phyloP scores from a whole-genome alignment of 2,888 invertebrate species.

The Antheraea yamamai region DNA sequence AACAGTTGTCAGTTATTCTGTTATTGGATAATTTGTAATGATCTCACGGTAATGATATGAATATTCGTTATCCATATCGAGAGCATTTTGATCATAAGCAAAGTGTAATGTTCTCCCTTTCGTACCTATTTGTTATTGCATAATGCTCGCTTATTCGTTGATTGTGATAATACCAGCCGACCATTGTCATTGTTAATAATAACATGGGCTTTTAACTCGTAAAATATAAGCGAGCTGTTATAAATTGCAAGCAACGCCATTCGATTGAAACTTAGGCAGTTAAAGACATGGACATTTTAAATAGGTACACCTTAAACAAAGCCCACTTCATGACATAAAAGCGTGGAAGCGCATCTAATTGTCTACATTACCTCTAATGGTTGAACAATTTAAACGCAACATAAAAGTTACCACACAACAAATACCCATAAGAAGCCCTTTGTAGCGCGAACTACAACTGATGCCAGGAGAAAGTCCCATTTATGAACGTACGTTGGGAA shows the following conservation, averaged over 20 bases:
- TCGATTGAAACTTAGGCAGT: neutral
- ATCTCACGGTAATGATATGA: too few species aligned
- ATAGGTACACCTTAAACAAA: neutral
- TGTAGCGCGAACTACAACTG: neutral
- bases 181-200: too few species aligned
- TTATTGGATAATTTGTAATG: too few species aligned
- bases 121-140: too few species aligned
- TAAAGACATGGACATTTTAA: neutral
- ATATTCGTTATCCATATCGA: too few species aligned
- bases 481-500: neutral
- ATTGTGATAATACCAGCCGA: too few species aligned
- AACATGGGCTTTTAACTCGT: neutral
- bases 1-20: too few species aligned
- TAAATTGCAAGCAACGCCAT: neutral
- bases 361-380: conserved; percentile 2
- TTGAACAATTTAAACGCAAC: neutral
- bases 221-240: neutral
- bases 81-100: too few species aligned
- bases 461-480: neutral
- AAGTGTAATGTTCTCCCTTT: too few species aligned
- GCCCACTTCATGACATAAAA: neutral
- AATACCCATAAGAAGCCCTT: neutral
- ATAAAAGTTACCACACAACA: neutral
- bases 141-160: too few species aligned
- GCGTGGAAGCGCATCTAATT: conserved; percentile 11